Percentiles rank a stretch among this genome's conserved stretches.
Evolutionary conservation across 1,140 invertebrate species (phyloP).

Genomic region (Drosophila kepulauana): DNA sequence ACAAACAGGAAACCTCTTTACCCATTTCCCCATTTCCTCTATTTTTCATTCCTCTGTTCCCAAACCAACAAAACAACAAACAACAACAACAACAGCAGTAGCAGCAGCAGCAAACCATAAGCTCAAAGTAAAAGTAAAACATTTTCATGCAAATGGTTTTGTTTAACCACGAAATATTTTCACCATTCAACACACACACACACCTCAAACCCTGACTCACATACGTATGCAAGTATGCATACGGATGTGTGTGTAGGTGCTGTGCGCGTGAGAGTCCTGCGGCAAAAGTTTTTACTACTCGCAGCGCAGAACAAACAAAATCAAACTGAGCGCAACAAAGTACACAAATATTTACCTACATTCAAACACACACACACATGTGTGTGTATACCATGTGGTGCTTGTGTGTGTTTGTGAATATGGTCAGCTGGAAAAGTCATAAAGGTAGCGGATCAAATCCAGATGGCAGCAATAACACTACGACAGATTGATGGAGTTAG

Average conservation of each 20-base stretch:
- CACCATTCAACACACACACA: conserved; percentile 56
- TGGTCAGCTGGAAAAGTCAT: conserved; percentile 35
- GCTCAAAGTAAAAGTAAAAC: conserved; percentile 77
- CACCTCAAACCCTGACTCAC: conserved; percentile 10
- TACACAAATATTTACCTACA: conserved; percentile 75
- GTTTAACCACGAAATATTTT: conserved; percentile 79
- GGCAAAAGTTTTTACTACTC: conserved; percentile 67
- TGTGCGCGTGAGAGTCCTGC: conserved; percentile 57
- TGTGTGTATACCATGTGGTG: not conserved
- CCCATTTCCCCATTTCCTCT: conserved; percentile 4
- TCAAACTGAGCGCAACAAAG: conserved; percentile 79
- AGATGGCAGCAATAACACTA: conserved; percentile 3
- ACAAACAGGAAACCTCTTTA: conserved; percentile 44
- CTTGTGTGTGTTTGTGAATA: not conserved
- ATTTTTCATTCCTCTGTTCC: conserved; percentile 11
- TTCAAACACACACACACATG: conserved; percentile 1
- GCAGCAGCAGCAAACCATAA: conserved; percentile 30
- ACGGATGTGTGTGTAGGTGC: not conserved
- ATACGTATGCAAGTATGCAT: conserved; percentile 1
- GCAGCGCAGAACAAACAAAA: conserved; percentile 69
- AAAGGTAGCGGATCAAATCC: conserved; percentile 19
- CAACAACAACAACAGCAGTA: not conserved
- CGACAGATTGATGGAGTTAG: conserved; percentile 23
- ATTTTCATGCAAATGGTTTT: conserved; percentile 80
- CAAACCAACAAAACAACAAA: conserved; percentile 14